phyloP scores from a whole-genome alignment of 1,140 invertebrate species.

The Procambarus clarkii region DNA sequence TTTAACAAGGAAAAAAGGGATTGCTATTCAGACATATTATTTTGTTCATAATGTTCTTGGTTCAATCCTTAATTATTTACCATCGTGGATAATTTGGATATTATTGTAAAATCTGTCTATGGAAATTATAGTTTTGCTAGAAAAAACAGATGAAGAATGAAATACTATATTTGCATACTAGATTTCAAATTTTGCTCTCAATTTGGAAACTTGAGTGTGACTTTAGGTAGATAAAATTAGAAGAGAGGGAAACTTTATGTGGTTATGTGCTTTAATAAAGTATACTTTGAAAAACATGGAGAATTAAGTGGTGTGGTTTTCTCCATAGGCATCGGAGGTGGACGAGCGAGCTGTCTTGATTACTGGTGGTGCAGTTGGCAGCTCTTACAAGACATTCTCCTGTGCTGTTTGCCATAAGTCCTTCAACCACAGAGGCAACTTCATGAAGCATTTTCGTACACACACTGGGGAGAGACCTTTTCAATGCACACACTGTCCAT shows the following conservation, averaged over 20 bases:
- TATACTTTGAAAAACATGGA: constrained; percentile 12
- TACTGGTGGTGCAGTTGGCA: constrained; percentile 33
- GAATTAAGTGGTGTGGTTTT: constrained; percentile 57
- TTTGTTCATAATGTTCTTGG: no score
- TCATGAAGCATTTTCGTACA: constrained; percentile 62
- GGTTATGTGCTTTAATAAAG: not conserved
- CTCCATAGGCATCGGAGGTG: constrained; percentile 56
- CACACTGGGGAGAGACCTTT: constrained; percentile 63
- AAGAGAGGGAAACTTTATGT: not conserved
- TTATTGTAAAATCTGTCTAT: no score
- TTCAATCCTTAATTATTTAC: no score
- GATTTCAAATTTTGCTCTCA: no score
- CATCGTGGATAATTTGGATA: no score
- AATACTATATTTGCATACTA: no score
- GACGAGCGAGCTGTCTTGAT: constrained; percentile 51
- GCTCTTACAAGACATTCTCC: constrained; percentile 44
- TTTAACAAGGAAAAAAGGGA: no score
- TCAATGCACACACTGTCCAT: constrained; percentile 55
- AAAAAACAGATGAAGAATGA: no score
- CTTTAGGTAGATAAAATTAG: no score
- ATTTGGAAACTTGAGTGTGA: no score
- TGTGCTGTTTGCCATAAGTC: constrained; percentile 57
- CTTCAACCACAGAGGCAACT: constrained; percentile 67
- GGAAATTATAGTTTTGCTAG: no score
- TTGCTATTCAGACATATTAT: no score